Conservation (phyloP, 2,113 vertebrate species). For the Oreochromis aureus region DNA sequence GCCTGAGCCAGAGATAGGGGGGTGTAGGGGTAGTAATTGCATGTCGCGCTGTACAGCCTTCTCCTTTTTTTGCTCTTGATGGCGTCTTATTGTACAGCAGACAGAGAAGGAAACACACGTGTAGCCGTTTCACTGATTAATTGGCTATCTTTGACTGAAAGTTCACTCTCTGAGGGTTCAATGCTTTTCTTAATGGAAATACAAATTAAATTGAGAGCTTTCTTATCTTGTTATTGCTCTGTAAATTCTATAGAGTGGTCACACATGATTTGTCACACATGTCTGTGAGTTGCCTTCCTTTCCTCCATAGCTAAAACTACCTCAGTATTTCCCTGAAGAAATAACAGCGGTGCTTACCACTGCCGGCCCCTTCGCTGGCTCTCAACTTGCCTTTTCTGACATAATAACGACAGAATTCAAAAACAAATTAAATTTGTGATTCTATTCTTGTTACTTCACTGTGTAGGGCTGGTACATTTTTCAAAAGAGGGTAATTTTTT, state of each 20-base stretch:
- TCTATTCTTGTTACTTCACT: background rate
- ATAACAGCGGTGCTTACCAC: background rate
- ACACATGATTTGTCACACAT: background rate
- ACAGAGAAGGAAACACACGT: background rate
- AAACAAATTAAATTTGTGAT: background rate
- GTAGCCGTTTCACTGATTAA: constrained; percentile 13
- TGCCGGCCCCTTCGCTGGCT: background rate
- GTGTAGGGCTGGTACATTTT: background rate
- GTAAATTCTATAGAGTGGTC: constrained; percentile 27
- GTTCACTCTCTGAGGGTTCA: constrained; percentile 6
- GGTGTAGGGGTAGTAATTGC: background rate
- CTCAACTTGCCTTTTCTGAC: background rate
- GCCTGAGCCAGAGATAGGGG: background rate
- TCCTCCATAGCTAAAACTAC: background rate
- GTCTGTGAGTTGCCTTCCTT: background rate
- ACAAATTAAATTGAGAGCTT: constrained; percentile 31
- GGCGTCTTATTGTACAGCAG: background rate
- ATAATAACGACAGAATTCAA: background rate
- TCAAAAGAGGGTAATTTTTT: background rate
- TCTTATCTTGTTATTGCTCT: constrained; percentile 36
- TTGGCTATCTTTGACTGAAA: background rate
- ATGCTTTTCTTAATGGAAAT: constrained; percentile 41
- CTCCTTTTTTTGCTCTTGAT: background rate
- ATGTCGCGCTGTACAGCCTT: background rate
- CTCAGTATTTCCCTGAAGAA: background rate